These are phyloP conservation scores for Idaea straminata DNA, from an alignment of 2,888 invertebrate genomes.

Conservation along the genomic window DNA sequence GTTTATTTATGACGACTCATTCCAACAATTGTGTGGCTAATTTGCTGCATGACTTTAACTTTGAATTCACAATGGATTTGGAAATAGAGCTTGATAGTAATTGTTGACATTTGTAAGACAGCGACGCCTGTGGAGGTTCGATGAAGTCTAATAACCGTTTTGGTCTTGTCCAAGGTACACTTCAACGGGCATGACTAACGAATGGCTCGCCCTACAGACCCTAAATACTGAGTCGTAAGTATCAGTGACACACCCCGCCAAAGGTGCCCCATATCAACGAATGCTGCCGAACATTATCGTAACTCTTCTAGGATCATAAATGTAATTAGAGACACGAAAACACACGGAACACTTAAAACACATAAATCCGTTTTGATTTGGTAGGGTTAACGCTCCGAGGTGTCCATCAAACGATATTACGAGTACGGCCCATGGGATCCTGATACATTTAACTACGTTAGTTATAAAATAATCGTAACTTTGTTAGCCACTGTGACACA, in stretches of 20 bases:
- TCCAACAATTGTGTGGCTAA: constrained; percentile 17
- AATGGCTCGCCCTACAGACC: constrained; percentile 81
- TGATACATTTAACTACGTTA: constrained; percentile 48
- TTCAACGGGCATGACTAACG: constrained; percentile 79
- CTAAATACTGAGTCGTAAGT: constrained; percentile 80
- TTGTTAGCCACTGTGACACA: constrained; percentile 43
- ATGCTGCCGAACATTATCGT: constrained; percentile 72
- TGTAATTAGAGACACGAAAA: constrained; percentile 76
- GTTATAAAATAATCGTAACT: constrained; percentile 55
- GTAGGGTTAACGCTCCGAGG: constrained; percentile 59
- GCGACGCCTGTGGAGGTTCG: constrained; percentile 59
- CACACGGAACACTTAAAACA: constrained; percentile 67
- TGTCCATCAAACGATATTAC: constrained; percentile 52
- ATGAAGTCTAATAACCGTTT: constrained; percentile 76
- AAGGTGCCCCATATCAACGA: constrained; percentile 58
- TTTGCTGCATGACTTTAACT: constrained; percentile 23
- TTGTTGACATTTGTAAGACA: constrained; percentile 64
- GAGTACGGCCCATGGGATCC: constrained; percentile 47
- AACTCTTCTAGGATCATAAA: constrained; percentile 69
- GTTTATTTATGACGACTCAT: constrained; percentile 48
- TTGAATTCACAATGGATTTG: constrained; percentile 23
- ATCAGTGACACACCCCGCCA: constrained; percentile 63
- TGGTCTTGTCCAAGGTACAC: constrained; percentile 81
- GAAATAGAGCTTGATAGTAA: constrained; percentile 33
- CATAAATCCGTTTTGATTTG: constrained; percentile 72